Percentiles rank a stretch among this genome's conserved stretches.
Conservation (phyloP, 1,140 invertebrate genomes). For the Musca vetustissima region DNA sequence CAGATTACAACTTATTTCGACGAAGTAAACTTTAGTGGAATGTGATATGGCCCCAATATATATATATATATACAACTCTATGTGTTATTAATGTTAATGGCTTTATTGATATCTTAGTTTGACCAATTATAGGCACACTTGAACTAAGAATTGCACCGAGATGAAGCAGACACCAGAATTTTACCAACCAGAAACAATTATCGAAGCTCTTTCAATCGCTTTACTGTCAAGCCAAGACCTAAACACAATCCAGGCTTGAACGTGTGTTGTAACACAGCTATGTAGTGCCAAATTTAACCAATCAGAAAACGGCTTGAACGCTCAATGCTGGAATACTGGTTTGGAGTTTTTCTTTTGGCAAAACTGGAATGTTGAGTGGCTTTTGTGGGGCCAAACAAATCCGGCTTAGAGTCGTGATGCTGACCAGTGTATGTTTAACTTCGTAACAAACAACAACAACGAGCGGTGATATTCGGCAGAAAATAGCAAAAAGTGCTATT, state of each 20-base stretch:
- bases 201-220: neutral
- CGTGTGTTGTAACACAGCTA: neutral
- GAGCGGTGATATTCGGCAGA: neutral
- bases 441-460: slow-evolving; percentile 16
- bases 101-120: slow-evolving; percentile 25
- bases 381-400: neutral
- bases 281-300: slow-evolving; percentile 1
- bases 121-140: slow-evolving; percentile 28
- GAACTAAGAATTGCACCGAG: neutral
- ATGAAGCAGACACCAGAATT: neutral
- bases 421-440: neutral
- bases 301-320: slow-evolving; percentile 1
- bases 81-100: too few relatives aligned
- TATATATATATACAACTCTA: too few relatives aligned
- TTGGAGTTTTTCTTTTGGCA: neutral
- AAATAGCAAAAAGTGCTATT: too few relatives aligned
- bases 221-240: neutral
- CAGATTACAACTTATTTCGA: too few relatives aligned
- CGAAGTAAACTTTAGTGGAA: too few relatives aligned
- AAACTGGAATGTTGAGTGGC: neutral
- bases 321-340: slow-evolving; percentile 5
- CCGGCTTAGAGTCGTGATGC: neutral
- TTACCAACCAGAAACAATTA: slow-evolving; percentile 18
- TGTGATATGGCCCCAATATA: too few relatives aligned
- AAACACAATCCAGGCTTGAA: neutral